Evolutionary conservation across 2,113 vertebrate species (phyloP).

Genomic region (Calonectris borealis): DNA sequence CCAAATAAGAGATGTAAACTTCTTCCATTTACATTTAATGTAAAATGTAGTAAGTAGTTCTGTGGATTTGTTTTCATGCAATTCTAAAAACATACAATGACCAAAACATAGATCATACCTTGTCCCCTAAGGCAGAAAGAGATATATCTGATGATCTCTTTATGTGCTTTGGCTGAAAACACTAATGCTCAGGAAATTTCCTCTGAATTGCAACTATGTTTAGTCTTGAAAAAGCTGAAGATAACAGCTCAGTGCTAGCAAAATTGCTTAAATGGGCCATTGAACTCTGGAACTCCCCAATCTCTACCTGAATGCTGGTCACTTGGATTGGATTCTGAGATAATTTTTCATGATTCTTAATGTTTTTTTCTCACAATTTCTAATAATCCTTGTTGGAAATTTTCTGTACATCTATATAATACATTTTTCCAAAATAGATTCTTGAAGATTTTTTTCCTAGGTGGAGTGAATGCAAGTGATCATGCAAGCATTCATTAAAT

Average conservation of each 20-base stretch:
- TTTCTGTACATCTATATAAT: background rate
- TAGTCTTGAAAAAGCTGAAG: background rate
- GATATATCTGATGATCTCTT: background rate
- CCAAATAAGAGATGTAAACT: slow-evolving; percentile 83
- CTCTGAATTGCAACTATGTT: background rate
- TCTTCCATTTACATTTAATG: slow-evolving; percentile 67
- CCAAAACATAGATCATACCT: background rate
- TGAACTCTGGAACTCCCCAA: background rate
- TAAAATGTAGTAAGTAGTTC: rapidly evolving
- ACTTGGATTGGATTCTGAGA: background rate
- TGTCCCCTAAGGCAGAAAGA: too few relatives aligned
- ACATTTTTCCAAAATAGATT: background rate
- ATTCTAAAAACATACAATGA: background rate
- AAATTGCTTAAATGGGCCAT: background rate
- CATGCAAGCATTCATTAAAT: background rate
- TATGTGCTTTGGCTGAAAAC: background rate
- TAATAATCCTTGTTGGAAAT: background rate
- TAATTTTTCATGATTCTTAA: background rate
- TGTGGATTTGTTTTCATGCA: background rate
- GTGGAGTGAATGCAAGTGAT: background rate
- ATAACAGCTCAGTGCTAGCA: background rate
- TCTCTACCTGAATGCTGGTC: background rate
- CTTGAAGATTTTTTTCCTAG: background rate
- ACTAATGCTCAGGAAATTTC: background rate
- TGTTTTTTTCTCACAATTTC: background rate